Conservation (phyloP, 2,797 vertebrate species). For the Halcyon badia region DNA sequence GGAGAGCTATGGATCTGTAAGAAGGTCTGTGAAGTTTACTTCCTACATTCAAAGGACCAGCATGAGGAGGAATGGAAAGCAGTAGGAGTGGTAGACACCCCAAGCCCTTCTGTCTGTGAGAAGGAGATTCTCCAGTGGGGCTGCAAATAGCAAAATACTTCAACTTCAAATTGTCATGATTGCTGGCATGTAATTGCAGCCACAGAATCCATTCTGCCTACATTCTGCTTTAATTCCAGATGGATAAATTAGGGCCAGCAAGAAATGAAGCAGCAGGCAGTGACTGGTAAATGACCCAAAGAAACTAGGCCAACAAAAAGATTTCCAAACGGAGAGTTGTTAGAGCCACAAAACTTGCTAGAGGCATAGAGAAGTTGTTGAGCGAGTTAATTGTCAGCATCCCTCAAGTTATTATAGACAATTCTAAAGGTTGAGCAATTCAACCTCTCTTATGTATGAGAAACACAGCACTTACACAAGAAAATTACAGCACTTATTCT, state of each 20-base stretch:
- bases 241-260: constrained; percentile 53
- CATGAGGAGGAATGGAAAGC: background rate
- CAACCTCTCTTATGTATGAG: constrained; percentile 22
- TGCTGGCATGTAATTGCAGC: background rate
- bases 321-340: background rate
- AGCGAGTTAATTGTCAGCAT: constrained; percentile 38
- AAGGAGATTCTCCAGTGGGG: background rate
- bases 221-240: constrained; percentile 35
- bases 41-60: background rate
- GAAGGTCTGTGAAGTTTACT: background rate
- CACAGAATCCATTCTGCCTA: background rate
- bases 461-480: constrained; percentile 34
- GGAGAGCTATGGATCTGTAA: background rate
- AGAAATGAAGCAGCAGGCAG: constrained; percentile 46
- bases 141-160: background rate
- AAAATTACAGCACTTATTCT: constrained; percentile 62
- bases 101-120: background rate
- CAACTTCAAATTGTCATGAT: background rate
- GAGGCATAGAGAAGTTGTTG: background rate
- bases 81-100: background rate
- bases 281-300: constrained; percentile 64
- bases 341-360: constrained; percentile 18
- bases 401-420: constrained; percentile 20
- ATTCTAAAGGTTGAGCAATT: constrained; percentile 47
- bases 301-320: constrained; percentile 36